Base-by-base conservation (phyloP, 2,888 invertebrate species). In the Nesidiocoris tenuis region DNA sequence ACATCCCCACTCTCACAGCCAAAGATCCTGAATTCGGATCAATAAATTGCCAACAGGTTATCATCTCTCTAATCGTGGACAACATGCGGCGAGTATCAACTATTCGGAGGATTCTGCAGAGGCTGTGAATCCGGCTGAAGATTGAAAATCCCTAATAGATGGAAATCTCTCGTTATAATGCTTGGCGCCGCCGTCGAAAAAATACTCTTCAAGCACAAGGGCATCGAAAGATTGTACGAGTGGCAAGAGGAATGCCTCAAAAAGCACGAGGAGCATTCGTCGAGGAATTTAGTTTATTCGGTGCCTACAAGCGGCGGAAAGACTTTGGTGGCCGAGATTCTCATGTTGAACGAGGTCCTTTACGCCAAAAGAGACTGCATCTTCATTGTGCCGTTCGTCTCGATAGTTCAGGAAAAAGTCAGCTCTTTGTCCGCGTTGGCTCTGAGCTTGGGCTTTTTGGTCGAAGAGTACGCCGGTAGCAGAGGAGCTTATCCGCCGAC, bases 251-350 rank as follows among this genome's bases (percentile, higher is more conserved):
- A 96, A 84, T 98, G 97, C 82, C 85, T 98, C 2, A 89, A 88
- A 77, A 85, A 95, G 55, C 87, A 89, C n/a, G 91, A 93, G 1
- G 86, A 96, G 22, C 85, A 86, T 76, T 84, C 88, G 12, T 88
- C 91, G 57, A 87, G 86, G 79, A 98, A 98, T 85, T 86, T 98
- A 61, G 91, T 98, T 77, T 95, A 97, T 82, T 94, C 95, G 0
- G 84, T 98, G 59, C 98, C 98, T 0, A 98, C 98, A 0, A 96
- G 97, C 82, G 98, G 98, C 0, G 98, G 98, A 0, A 98, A 98
- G 86, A 98, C 98, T 0, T 85, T 98, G 24, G 96, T 98, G 12
- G 97, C 98, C 0, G 98, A 98, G 85, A 92, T 98, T 77, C 86
- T 98, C 65, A 95, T 98, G 87, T 84, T 98, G 18, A 86, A 90